Percentiles rank a stretch among this genome's conserved stretches.
phyloP scores from a whole-genome alignment of 2,113 vertebrate species.

The Limnothrissa miodon region DNA sequence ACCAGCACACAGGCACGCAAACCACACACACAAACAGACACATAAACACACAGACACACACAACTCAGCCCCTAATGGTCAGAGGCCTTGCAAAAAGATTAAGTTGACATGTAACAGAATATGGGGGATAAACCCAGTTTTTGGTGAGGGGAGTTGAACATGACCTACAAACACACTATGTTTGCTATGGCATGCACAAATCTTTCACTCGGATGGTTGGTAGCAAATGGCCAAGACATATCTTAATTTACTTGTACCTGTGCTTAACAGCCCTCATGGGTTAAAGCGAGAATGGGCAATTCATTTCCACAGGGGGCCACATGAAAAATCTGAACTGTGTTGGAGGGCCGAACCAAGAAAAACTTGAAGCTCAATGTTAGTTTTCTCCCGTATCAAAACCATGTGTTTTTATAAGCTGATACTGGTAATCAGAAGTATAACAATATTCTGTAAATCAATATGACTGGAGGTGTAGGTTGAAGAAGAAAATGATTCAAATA shows the following conservation, averaged over 20 bases:
- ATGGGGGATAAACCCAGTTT: neutral
- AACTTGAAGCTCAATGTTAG: too few relatives aligned
- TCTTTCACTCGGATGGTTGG: neutral
- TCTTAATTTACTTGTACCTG: neutral
- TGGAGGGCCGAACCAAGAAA: too few relatives aligned
- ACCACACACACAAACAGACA: neutral
- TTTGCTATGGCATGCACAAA: neutral
- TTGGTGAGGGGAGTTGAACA: neutral
- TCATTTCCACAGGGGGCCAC: too few relatives aligned
- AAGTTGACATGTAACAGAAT: neutral
- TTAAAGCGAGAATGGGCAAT: neutral
- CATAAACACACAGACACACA: neutral
- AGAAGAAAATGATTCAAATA: too few relatives aligned
- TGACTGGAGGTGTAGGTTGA: too few relatives aligned
- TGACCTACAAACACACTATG: neutral
- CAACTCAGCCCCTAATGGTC: neutral
- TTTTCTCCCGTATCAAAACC: too few relatives aligned
- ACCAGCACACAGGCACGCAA: too few relatives aligned
- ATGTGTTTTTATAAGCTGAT: too few relatives aligned
- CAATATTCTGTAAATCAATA: too few relatives aligned
- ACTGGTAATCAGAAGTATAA: too few relatives aligned
- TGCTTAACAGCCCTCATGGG: neutral
- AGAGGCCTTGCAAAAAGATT: neutral
- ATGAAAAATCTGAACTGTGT: too few relatives aligned
- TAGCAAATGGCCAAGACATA: neutral